phyloP scores from a whole-genome alignment of 2,888 invertebrate species.

The Antitype chi region DNA sequence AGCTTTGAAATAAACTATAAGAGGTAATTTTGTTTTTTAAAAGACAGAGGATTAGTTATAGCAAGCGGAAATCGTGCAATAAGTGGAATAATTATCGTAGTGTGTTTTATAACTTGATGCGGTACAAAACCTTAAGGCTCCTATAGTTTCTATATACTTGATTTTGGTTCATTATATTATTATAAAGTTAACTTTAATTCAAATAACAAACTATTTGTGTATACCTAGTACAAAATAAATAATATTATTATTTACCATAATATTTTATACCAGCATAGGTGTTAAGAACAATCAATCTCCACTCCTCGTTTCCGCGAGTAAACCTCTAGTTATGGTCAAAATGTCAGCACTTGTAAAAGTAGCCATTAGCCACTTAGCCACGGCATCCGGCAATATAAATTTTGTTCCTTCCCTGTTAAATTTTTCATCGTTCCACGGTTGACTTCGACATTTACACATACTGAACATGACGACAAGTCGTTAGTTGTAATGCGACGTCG shows the following conservation, averaged over 20 bases:
- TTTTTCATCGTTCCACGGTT: constrained; percentile 43
- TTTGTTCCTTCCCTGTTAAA: constrained; percentile 29
- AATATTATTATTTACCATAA: background rate
- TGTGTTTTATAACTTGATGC: too few relatives aligned
- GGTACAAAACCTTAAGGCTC: too few relatives aligned
- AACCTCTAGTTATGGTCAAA: constrained; percentile 6
- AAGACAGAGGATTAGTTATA: too few relatives aligned
- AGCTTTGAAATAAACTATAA: too few relatives aligned
- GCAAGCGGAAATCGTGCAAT: too few relatives aligned
- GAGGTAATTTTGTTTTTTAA: too few relatives aligned
- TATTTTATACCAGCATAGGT: background rate
- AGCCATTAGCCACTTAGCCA: constrained; percentile 39
- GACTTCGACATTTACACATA: constrained; percentile 34
- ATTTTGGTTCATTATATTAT: background rate
- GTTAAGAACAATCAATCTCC: background rate
- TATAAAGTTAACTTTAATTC: background rate
- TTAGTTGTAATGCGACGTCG: constrained; percentile 37
- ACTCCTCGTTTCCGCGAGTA: background rate
- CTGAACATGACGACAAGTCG: constrained; percentile 27
- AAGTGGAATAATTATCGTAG: too few relatives aligned
- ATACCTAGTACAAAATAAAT: background rate
- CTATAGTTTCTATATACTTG: too few relatives aligned
- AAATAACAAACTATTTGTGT: background rate
- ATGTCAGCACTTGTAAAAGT: constrained; percentile 10
- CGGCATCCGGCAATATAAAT: constrained; percentile 18